These are phyloP conservation scores for Actinopyga echinites DNA, from an alignment of 53 echinoderm and acorn worm species.

Conservation along the genomic window DNA sequence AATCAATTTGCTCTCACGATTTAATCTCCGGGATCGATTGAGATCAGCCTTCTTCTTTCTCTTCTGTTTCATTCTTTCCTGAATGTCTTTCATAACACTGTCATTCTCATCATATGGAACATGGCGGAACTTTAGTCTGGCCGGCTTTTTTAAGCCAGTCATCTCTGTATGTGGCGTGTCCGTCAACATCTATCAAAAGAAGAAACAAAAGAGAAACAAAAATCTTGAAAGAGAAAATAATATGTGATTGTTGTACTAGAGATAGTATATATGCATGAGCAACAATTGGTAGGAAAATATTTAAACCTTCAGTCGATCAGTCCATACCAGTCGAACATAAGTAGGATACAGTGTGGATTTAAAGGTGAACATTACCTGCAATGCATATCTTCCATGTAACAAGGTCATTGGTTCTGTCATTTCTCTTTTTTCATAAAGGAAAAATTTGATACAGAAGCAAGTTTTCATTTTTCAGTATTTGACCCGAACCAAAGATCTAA, in stretches of 20 bases:
- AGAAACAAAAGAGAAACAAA: neutral
- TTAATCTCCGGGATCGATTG: conserved; percentile 11
- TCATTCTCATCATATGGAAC: conserved; percentile 26
- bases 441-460: too few relatives aligned
- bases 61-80: conserved; percentile 72
- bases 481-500: too few relatives aligned
- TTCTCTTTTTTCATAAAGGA: too few relatives aligned
- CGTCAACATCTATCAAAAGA: neutral
- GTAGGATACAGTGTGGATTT: too few relatives aligned
- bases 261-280: too few relatives aligned
- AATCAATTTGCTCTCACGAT: neutral
- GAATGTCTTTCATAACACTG: conserved; percentile 44
- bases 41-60: conserved; percentile 59
- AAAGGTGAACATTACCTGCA: too few relatives aligned
- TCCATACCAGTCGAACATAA: too few relatives aligned
- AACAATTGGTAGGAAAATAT: too few relatives aligned
- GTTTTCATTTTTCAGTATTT: too few relatives aligned
- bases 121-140: neutral
- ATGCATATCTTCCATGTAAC: too few relatives aligned
- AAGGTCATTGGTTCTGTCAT: too few relatives aligned
- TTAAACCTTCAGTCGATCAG: too few relatives aligned
- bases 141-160: neutral
- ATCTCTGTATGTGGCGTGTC: conserved; percentile 13
- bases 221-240: neutral
- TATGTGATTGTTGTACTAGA: neutral